Evolutionary conservation across 2,797 vertebrate genomes (phyloP), one percentile per base, ranked within the genome.

Genomic region (Chelidonichthys spinosus): DNA sequence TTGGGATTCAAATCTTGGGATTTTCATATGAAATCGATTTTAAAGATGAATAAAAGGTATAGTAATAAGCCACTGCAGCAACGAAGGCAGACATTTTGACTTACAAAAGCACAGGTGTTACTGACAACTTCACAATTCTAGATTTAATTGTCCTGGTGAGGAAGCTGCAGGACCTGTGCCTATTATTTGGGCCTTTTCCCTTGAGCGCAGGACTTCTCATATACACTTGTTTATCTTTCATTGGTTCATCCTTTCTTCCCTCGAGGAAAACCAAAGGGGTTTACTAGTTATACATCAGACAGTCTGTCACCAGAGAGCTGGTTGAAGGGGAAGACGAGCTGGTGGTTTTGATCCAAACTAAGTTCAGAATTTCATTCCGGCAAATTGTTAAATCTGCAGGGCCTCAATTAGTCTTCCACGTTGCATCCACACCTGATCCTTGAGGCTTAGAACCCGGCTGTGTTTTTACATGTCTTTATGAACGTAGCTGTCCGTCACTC

Each of bases 351-450:
- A 40, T 75, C 15, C 9, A 44, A 14, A 43, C 17, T 6, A 56
- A 56, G 32, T 36, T 14, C 40, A 11, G 9, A 58, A 42, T 44
- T 47, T 54, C 1, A 61, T 65, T 53, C 64, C 40, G 8, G 25
- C n/a, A 49, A 69, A 55, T 2, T 2, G 33, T 66, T 25, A 53
- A 75, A 49, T 71, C 50, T 66, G 33, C 58, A 71, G 63, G 44
- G 63, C 62, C 33, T 46, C 17, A 75, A 46, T 53, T 62, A 50
- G 37, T 33, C 4, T 49, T 53, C n/a, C 66, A 17, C 33, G 2
- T n/a, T 65, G 18, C 46, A 36, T 47, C 36, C 55, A n/a, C 55
- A 61, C 44, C 62, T 53, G 47, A 54, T 55, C 15, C 17, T 46
- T 53, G 18, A 60, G 47, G 40, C 25, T 52, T 9, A 42, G 9